phyloP scores from a whole-genome alignment of 2,888 invertebrate species.

The Apotomis turbidana region DNA sequence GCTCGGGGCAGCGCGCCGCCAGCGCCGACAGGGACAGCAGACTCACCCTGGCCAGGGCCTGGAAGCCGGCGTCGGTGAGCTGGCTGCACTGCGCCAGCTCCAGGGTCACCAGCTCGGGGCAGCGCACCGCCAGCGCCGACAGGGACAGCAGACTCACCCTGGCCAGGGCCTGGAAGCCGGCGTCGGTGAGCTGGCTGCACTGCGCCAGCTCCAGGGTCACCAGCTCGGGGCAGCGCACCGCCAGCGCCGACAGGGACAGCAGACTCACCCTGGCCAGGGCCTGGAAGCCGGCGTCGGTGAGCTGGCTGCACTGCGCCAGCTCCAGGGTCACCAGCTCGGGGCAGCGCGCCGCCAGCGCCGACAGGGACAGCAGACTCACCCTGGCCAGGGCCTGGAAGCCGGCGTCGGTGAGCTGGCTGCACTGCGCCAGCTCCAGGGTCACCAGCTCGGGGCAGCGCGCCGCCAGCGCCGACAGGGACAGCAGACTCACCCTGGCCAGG shows the following conservation, averaged over 20 bases:
- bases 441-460: conserved; percentile 93
- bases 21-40: too few species aligned
- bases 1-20: too few species aligned
- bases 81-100: too few species aligned
- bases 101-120: conserved; percentile 91
- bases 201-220: too few species aligned
- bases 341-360: conserved; percentile 93
- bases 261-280: too few species aligned
- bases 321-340: conserved; percentile 95
- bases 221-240: too few species aligned
- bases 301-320: conserved; percentile 96
- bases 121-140: conserved; percentile 58
- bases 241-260: too few species aligned
- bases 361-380: conserved; percentile 62
- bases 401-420: conserved; percentile 96
- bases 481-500: conserved; percentile 85
- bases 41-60: too few species aligned
- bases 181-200: conserved; percentile 92
- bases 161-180: conserved; percentile 97
- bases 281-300: conserved; percentile 87
- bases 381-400: conserved; percentile 98
- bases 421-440: conserved; percentile 97
- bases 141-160: conserved; percentile 83
- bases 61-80: too few species aligned
- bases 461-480: conserved; percentile 88